These are phyloP conservation scores for Microctenopoma steveboyesi DNA, from an alignment of 2,797 vertebrate species.

Conservation along the genomic window DNA sequence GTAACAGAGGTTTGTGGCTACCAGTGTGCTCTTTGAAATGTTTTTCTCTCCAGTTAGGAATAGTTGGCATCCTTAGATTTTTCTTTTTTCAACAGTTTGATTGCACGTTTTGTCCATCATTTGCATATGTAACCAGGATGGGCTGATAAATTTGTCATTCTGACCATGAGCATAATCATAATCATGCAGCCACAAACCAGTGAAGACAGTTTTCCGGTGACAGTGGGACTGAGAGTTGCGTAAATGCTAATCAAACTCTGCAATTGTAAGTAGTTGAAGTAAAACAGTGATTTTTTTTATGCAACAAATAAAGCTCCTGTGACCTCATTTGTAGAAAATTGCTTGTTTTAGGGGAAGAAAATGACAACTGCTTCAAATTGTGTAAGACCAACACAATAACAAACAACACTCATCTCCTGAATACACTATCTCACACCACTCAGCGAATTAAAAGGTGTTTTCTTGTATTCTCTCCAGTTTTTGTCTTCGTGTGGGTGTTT, in stretches of 20 bases:
- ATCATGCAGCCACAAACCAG: slow-evolving; percentile 8
- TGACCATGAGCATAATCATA: neutral
- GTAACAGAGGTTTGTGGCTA: slow-evolving; percentile 37
- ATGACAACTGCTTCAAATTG: slow-evolving; percentile 15
- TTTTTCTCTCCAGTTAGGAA: slow-evolving; percentile 29
- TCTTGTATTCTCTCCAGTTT: slow-evolving; percentile 54
- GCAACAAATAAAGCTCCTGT: slow-evolving; percentile 10
- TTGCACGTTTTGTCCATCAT: slow-evolving; percentile 17
- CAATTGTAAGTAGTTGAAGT: slow-evolving; percentile 35
- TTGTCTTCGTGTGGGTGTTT: slow-evolving; percentile 62
- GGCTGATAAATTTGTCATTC: neutral
- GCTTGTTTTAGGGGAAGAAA: slow-evolving; percentile 33
- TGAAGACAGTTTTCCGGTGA: slow-evolving; percentile 10
- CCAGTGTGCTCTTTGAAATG: slow-evolving; percentile 48
- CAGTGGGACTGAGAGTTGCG: neutral
- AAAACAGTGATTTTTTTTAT: slow-evolving; percentile 6
- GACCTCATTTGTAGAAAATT: slow-evolving; percentile 40
- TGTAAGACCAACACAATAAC: slow-evolving; percentile 41
- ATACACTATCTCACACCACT: slow-evolving; percentile 52
- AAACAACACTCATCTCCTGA: slow-evolving; percentile 25
- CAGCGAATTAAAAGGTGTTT: slow-evolving; percentile 66
- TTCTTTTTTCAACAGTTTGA: no score
- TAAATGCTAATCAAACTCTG: slow-evolving; percentile 22
- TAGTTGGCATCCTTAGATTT: no score
- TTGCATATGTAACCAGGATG: neutral